Conservation (phyloP, 92 coral and sea anemone species). For the Parazoanthus swiftii region DNA sequence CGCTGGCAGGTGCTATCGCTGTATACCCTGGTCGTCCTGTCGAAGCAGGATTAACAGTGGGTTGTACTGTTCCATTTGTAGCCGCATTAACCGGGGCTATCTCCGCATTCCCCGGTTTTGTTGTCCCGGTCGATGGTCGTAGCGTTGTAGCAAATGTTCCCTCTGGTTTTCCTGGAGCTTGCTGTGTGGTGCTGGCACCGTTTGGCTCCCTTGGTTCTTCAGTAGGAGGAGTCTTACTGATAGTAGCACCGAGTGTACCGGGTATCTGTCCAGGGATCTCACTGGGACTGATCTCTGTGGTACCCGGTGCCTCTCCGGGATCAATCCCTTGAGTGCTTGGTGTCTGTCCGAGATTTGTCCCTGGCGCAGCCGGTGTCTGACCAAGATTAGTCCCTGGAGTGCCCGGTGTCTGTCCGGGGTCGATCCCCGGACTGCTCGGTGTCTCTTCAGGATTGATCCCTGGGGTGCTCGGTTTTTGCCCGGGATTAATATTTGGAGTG, state of each 20-base stretch:
- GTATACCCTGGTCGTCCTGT: background rate
- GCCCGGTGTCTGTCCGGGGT: no score
- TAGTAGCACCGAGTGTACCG: background rate
- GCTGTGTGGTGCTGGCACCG: background rate
- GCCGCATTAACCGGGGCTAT: background rate
- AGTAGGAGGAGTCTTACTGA: no score
- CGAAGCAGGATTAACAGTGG: background rate
- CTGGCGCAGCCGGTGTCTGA: conserved; percentile 22
- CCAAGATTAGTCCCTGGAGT: background rate
- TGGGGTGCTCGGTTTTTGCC: background rate
- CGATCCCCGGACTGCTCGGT: conserved; percentile 2
- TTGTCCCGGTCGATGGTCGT: background rate
- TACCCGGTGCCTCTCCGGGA: conserved; percentile 31
- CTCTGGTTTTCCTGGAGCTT: background rate
- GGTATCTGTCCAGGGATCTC: conserved; percentile 28
- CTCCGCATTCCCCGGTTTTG: background rate
- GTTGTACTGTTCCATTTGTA: background rate
- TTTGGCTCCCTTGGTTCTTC: conserved; percentile 12
- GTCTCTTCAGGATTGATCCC: background rate
- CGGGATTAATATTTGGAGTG: background rate
- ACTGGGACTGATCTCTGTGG: background rate
- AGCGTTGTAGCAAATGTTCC: conserved; percentile 6
- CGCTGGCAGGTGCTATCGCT: conserved; percentile 11
- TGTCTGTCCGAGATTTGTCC: background rate
- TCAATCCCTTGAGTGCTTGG: conserved; percentile 33